Evolutionary conservation across 2,888 invertebrate genomes (phyloP), one percentile per base, ranked within the genome.

Genomic region (Gandaritis pyraliata): DNA sequence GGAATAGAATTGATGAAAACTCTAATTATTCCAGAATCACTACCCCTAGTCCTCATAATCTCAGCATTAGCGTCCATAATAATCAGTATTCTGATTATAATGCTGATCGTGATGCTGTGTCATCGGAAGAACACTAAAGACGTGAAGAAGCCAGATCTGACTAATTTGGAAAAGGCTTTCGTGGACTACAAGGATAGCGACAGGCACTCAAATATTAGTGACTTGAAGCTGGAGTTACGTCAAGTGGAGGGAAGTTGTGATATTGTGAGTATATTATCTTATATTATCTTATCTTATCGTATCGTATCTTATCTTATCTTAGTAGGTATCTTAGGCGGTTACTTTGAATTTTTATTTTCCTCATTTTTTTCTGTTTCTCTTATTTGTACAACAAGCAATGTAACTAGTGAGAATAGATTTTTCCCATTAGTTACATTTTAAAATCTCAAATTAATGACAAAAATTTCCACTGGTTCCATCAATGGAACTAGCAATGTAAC

Each of bases 161-260:
- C 86, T 13, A 48, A 48, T 11, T 48, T 48, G 38, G 82, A 85
- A 8, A 90, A 90, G 69, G 80, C 75, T 0, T 84, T 84, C 39
- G 80, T 79, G 0, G 86, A 88, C 39, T 95, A 93, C 69, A 95
- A 95, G 71, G 96, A 96, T 79, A 96, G 96, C 54, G 98, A 98
- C 83, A 93, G 97, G 64, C 97, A 96, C 77, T 98, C 98, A 41
- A 97, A 97, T 81, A 97, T 97, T 73, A 98, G 98, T 71, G 98
- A 98, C 86, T 92, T 98, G 78, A 98, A 98, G 86, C 93, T 97
- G 72, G 98, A 98, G 83, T 93, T 98, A 65, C 93, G 97, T 55
- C 97, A 97, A 45, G 95, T 96, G 52, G 96, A 96, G 64, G 96
- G 96, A 38, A 94, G 95, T 72, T 96, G 96, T 84, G 96, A 96